Conservation (phyloP, 2,113 vertebrate genomes). For the Chelonoidis abingdonii region DNA sequence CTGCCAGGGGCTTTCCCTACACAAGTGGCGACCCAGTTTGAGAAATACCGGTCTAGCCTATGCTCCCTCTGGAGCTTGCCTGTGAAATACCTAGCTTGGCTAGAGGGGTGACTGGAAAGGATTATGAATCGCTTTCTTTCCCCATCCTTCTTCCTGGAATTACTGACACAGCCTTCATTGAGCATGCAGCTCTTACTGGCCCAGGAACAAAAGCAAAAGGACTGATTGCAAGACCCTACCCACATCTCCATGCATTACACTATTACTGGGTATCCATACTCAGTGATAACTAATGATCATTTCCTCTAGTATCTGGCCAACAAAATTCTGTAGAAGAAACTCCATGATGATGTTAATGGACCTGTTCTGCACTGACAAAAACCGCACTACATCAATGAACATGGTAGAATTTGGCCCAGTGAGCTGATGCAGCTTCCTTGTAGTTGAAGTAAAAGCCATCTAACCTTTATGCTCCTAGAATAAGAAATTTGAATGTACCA, state of each 20-base stretch:
- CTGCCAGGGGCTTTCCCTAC: too few relatives aligned
- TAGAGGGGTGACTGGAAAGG: not conserved
- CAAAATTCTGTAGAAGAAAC: not conserved
- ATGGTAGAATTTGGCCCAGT: not conserved
- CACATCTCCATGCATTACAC: not conserved
- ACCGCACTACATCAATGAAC: conserved; percentile 29
- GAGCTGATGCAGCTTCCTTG: not conserved
- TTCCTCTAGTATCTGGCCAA: not conserved
- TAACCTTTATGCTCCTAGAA: conserved; percentile 1
- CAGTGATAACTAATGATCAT: not conserved
- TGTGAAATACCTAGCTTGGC: not conserved
- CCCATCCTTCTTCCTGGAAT: not conserved
- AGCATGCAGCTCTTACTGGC: not conserved
- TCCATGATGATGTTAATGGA: not conserved
- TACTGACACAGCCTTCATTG: not conserved
- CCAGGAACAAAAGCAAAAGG: not conserved
- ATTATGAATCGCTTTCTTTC: not conserved
- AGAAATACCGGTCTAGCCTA: not conserved
- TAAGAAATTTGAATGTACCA: not conserved
- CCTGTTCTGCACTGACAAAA: not conserved
- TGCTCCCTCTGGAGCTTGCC: not conserved
- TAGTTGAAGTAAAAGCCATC: not conserved
- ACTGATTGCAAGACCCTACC: not conserved
- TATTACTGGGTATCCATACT: not conserved
- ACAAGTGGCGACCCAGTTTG: too few relatives aligned